Percentiles rank a stretch among this genome's conserved stretches.
These are phyloP conservation scores for Apomyelois bistriatella DNA, from an alignment of 2,888 invertebrate genomes.

Conservation along the genomic window DNA sequence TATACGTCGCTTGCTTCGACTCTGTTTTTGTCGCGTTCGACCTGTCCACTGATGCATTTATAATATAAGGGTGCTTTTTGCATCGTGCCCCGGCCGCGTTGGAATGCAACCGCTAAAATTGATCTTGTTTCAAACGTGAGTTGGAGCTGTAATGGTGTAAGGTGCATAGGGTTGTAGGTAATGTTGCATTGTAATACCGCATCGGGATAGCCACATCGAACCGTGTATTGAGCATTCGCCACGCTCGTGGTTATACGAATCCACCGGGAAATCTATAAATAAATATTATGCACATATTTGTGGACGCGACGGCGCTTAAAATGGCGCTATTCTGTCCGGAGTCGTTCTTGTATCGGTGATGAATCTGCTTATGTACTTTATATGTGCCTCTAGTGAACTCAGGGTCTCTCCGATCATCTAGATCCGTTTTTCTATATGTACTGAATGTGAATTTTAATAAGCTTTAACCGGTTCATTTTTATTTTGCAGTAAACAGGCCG, in stretches of 20 bases:
- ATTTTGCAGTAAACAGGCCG: constrained; percentile 90
- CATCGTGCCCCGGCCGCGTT: constrained; percentile 59
- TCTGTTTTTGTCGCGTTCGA: constrained; percentile 72
- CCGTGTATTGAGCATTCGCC: constrained; percentile 36
- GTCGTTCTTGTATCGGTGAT: neutral
- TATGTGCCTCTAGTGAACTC: constrained; percentile 14
- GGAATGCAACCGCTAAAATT: constrained; percentile 80
- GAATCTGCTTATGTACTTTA: constrained; percentile 5
- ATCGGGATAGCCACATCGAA: constrained; percentile 24
- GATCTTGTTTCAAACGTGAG: constrained; percentile 78
- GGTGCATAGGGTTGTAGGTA: constrained; percentile 31
- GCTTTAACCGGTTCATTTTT: constrained; percentile 20
- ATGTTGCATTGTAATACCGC: constrained; percentile 18
- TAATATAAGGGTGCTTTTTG: constrained; percentile 80
- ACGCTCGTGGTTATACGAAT: constrained; percentile 24
- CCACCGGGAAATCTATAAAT: constrained; percentile 14
- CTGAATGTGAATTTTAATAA: constrained; percentile 11
- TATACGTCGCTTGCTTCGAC: constrained; percentile 68
- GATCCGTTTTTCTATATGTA: constrained; percentile 25
- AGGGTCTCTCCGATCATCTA: neutral
- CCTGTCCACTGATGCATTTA: constrained; percentile 80
- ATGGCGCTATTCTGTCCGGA: constrained; percentile 1
- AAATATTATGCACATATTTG: constrained; percentile 15
- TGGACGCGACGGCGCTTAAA: neutral
- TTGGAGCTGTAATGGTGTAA: constrained; percentile 58